Evolutionary conservation across 1,140 invertebrate genomes (phyloP).

Genomic region (Acyrthosiphon pisum): DNA sequence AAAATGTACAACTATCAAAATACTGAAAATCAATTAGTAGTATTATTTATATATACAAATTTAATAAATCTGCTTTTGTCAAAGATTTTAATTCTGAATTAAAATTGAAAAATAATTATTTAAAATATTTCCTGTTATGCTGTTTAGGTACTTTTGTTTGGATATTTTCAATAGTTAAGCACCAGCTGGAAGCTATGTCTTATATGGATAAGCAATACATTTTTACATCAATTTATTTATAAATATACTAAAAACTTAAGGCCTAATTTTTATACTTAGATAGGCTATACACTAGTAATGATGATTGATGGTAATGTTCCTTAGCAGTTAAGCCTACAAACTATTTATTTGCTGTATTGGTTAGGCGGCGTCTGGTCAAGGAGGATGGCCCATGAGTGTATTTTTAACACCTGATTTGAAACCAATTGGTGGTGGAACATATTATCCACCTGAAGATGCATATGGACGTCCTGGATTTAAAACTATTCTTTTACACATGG

Average conservation of each 20-base stretch:
- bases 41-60: too few species aligned
- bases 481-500: constrained; percentile 74
- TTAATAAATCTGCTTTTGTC: too few species aligned
- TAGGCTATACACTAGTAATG: background rate
- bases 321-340: background rate
- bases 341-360: constrained; percentile 58
- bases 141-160: background rate
- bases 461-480: constrained; percentile 85
- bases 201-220: background rate
- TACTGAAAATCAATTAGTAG: too few species aligned
- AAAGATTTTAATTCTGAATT: too few species aligned
- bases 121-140: background rate
- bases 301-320: background rate
- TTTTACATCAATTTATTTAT: background rate
- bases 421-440: constrained; percentile 86
- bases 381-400: constrained; percentile 93
- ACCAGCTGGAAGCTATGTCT: background rate
- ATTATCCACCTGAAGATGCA: constrained; percentile 76
- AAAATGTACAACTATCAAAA: too few species aligned
- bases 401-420: constrained; percentile 89
- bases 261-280: background rate
- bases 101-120: too few species aligned
- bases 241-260: background rate
- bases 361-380: constrained; percentile 78
- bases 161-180: background rate